Evolutionary conservation across 2,113 vertebrate genomes (phyloP).

Genomic region (Vulpes ferrilata): DNA sequence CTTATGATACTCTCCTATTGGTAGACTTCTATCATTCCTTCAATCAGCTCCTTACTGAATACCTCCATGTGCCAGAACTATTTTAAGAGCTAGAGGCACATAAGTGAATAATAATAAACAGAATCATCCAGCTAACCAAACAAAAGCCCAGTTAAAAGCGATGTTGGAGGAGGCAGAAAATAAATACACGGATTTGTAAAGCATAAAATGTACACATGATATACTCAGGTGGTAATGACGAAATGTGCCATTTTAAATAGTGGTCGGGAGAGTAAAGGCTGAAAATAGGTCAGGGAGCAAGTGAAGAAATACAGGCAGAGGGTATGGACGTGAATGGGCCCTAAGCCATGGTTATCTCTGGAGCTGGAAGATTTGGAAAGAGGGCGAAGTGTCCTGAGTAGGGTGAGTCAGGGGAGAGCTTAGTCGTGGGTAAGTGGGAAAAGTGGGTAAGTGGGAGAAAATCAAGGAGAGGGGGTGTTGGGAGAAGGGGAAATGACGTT

Average conservation of each 20-base stretch:
- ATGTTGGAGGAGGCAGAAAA: not conserved
- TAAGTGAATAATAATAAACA: not conserved
- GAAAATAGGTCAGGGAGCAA: not conserved
- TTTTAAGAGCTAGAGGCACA: not conserved
- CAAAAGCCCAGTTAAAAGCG: not conserved
- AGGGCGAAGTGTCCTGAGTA: not conserved
- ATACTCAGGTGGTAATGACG: not conserved
- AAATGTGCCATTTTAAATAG: not conserved
- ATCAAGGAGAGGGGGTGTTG: not conserved
- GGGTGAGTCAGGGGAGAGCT: not conserved
- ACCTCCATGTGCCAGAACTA: not conserved
- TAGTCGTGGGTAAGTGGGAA: not conserved
- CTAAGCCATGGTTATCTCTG: not conserved
- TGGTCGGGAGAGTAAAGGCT: not conserved
- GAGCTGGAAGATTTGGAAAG: not conserved
- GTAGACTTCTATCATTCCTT: not conserved
- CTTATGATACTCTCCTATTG: not conserved
- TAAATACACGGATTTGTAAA: not conserved
- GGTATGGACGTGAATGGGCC: not conserved
- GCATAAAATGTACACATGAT: not conserved
- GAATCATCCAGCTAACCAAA: not conserved
- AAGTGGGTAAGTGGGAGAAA: not conserved
- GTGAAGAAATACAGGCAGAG: not conserved
- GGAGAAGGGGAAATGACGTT: not conserved
- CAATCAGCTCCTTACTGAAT: not conserved